A percentile compares a stretch with the other conserved stretches of the same genome.
These are phyloP conservation scores for Orussus abietinus DNA, from an alignment of 1,140 invertebrate genomes.

Conservation along the genomic window DNA sequence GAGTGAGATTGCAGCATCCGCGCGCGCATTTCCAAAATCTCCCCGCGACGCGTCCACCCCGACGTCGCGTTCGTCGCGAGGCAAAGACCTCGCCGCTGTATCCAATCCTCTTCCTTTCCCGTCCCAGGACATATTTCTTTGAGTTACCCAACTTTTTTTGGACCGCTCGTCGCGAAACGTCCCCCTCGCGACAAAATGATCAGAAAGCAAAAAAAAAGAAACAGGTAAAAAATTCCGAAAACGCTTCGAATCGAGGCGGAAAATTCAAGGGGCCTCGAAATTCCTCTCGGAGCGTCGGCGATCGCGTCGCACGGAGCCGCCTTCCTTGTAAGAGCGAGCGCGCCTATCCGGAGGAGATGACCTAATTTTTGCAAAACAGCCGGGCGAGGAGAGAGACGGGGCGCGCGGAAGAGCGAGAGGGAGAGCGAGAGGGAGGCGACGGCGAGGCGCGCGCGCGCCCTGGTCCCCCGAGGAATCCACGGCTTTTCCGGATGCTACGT, in stretches of 20 bases:
- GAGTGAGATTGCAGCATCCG: no score
- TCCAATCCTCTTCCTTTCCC: no score
- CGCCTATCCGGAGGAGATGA: conserved; percentile 13
- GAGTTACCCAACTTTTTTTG: no score
- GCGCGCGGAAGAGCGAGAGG: conserved; percentile 9
- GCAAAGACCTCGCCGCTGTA: no score
- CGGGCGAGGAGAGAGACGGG: conserved; percentile 17
- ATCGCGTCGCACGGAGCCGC: not conserved
- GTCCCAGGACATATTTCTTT: no score
- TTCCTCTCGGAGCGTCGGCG: not conserved
- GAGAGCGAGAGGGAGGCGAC: not conserved
- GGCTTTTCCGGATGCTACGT: conserved; percentile 49
- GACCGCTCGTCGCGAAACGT: no score
- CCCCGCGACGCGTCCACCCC: no score
- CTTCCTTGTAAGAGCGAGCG: not conserved
- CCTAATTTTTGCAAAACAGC: conserved; percentile 36
- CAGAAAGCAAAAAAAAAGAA: not conserved
- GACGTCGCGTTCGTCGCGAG: no score
- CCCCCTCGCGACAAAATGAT: no score
- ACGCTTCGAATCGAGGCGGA: not conserved
- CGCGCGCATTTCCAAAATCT: no score
- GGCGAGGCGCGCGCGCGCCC: not conserved
- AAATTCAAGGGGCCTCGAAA: not conserved
- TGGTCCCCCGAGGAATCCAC: conserved; percentile 32
- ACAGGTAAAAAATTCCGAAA: not conserved